Conservation (phyloP, 1,140 invertebrate species). For the Tetranychus cinnabarinus region DNA sequence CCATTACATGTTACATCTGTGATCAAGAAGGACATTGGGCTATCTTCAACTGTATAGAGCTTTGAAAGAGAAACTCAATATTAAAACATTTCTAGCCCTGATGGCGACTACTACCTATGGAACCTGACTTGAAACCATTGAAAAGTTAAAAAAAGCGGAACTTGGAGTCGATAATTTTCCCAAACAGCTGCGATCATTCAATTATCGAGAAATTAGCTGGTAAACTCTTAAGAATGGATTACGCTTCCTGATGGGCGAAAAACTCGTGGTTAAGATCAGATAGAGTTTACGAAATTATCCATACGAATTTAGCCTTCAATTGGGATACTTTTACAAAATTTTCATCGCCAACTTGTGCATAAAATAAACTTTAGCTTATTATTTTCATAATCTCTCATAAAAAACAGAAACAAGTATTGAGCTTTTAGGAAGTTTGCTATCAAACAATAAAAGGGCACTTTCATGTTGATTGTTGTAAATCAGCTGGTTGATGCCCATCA, state of each 20-base stretch:
- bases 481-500: too few relatives aligned
- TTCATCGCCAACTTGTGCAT: slow-evolving; percentile 17
- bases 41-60: slow-evolving; percentile 69
- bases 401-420: too few relatives aligned
- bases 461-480: too few relatives aligned
- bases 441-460: too few relatives aligned
- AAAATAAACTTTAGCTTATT: slow-evolving; percentile 21
- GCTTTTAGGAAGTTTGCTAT: too few relatives aligned
- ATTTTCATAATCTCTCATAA: too few relatives aligned
- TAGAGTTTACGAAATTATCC: slow-evolving; percentile 58
- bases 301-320: slow-evolving; percentile 52
- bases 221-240: slow-evolving; percentile 59
- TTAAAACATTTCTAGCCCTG: slow-evolving; percentile 39
- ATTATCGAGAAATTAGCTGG: slow-evolving; percentile 56
- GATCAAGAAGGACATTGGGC: slow-evolving; percentile 57
- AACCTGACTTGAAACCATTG: slow-evolving; percentile 46
- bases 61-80: slow-evolving; percentile 4
- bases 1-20: slow-evolving; percentile 52
- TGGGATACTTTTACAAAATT: slow-evolving; percentile 33
- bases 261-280: slow-evolving; percentile 28
- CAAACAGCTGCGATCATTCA: slow-evolving; percentile 59
- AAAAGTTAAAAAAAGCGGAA: slow-evolving; percentile 32
- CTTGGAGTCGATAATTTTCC: slow-evolving; percentile 62
- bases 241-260: slow-evolving; percentile 29
- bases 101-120: slow-evolving; percentile 70